Conservation (phyloP, 2,888 invertebrate genomes). For the Drosophila imparisetae region DNA sequence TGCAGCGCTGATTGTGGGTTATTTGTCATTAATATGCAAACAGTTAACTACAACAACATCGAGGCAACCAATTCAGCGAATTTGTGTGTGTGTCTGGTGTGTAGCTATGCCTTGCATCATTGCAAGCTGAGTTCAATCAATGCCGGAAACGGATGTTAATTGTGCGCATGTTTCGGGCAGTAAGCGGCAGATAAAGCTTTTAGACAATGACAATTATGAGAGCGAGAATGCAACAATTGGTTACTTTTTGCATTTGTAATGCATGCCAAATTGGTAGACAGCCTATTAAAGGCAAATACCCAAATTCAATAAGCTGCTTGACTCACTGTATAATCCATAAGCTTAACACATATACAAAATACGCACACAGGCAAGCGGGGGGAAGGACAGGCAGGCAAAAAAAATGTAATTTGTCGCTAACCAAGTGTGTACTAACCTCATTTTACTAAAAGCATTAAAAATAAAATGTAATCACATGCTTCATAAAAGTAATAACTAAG, state of each 20-base stretch:
- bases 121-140: constrained; percentile 63
- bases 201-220: constrained; percentile 44
- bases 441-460: constrained; percentile 80
- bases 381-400: not conserved
- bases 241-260: constrained; percentile 16
- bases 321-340: constrained; percentile 6
- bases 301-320: constrained; percentile 51
- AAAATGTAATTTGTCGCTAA: constrained; percentile 80
- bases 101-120: constrained; percentile 39
- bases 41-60: constrained; percentile 61
- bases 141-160: constrained; percentile 79
- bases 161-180: constrained; percentile 62
- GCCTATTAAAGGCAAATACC: constrained; percentile 28
- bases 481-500: constrained; percentile 82
- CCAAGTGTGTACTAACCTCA: constrained; percentile 81
- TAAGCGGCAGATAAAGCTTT: constrained; percentile 41
- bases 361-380: not conserved
- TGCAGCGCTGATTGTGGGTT: constrained; percentile 53
- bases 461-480: constrained; percentile 81
- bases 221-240: constrained; percentile 6
- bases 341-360: constrained; percentile 2
- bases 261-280: constrained; percentile 10
- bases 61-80: not conserved
- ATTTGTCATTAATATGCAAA: constrained; percentile 77
- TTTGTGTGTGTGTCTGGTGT: constrained; percentile 11